Conservation (phyloP, 2,888 invertebrate genomes). For the Cheilosia soror region DNA sequence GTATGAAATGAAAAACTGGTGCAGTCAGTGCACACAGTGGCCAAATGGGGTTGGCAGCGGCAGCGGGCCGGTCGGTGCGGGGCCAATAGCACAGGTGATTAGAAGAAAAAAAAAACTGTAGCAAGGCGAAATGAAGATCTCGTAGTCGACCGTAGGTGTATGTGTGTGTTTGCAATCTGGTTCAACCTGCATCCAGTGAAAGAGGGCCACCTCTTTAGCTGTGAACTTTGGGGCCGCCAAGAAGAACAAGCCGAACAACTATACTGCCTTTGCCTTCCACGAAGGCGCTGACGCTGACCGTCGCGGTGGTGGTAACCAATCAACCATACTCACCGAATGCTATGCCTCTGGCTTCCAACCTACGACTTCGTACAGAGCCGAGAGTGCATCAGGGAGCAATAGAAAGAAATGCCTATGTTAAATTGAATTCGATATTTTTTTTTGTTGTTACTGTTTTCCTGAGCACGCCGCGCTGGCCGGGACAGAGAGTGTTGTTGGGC, state of each 20-base stretch:
- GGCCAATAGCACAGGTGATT: slow-evolving; percentile 60
- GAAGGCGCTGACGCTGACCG: slow-evolving; percentile 38
- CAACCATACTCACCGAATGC: slow-evolving; percentile 65
- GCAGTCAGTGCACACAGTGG: slow-evolving; percentile 43
- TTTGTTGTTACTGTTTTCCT: neutral
- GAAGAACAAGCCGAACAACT: slow-evolving; percentile 65
- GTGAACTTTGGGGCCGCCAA: slow-evolving; percentile 63
- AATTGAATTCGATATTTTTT: slow-evolving; percentile 58
- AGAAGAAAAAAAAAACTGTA: slow-evolving; percentile 29
- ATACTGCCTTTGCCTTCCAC: slow-evolving; percentile 1
- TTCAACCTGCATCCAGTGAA: slow-evolving; percentile 68
- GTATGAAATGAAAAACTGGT: slow-evolving; percentile 65
- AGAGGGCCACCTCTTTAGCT: slow-evolving; percentile 64
- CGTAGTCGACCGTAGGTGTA: slow-evolving; percentile 35
- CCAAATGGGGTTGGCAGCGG: slow-evolving; percentile 25
- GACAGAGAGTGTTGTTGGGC: slow-evolving; percentile 40
- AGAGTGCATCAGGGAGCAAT: slow-evolving; percentile 66
- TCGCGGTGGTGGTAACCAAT: slow-evolving; percentile 67
- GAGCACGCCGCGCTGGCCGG: neutral
- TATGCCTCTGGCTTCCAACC: slow-evolving; percentile 62
- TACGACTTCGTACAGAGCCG: slow-evolving; percentile 46
- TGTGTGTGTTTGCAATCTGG: slow-evolving; percentile 54
- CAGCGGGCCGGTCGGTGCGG: neutral
- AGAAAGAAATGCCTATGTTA: slow-evolving; percentile 69
- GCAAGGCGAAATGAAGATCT: slow-evolving; percentile 62